Base-by-base conservation (phyloP, 2,888 invertebrate genomes). In the Labia minor region DNA sequence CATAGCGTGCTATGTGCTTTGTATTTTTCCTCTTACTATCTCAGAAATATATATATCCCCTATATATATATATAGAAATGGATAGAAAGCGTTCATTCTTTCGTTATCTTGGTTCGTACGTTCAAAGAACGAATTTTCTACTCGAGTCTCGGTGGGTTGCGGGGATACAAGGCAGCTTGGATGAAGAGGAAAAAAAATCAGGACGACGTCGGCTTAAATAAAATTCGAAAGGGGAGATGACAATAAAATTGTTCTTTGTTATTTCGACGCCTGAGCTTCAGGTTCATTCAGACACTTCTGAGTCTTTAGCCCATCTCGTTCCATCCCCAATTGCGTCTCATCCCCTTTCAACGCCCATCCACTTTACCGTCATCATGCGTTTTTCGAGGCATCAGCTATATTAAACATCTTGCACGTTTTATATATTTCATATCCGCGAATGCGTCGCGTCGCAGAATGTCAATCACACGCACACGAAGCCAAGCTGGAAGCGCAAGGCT, bases 141-240 rank as follows among this genome's bases (percentile, higher is more conserved):
- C 14, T 16, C 49, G n/a, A n/a, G 49, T 4, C 49, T 49, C 6
- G 49, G 49, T 49, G 49, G 26, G 49, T 49, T 49, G 49, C 26
- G 3, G 3, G 26, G 26, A 26, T 26, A 26, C 3, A 49, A 49
- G 16, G 49, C 3, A 14, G 4, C 14, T 49, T 16, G 49, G 16
- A 49, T 49, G 49, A 49, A 49, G 49, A 49, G 49, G 49, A 16
- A 49, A 49, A 33, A 49, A 49, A 49, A 49, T 49, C 49, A 49
- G 49, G 49, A 49, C 49, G 49, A 49, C 49, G 49, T n/a, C 49
- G 49, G 49, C 49, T 49, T 49, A 49, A 16, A 49, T 49, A 49
- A 49, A 49, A 49, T 49, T 49, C n/a, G 49, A 49, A 49, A 49
- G 49, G 49, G 49, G 49, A 49, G 49, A 49, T 49, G 49, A 49